Conservation (phyloP, 2,888 invertebrate species). For the Aethes cnicana region DNA sequence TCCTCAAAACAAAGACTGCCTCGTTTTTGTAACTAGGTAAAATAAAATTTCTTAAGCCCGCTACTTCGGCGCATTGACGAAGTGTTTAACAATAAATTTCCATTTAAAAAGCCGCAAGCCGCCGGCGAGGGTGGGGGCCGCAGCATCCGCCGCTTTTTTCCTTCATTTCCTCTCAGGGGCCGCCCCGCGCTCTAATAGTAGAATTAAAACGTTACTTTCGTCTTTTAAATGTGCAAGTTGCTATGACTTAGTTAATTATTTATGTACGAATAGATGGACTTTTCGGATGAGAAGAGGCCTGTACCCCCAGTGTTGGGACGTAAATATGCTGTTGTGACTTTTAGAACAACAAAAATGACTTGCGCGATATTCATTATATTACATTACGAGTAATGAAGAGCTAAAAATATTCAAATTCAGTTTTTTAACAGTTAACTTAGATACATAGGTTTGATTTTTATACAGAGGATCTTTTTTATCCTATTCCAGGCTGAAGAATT, state of each 20-base stretch:
- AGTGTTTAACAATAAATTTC: slow-evolving; percentile 82
- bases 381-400: no score
- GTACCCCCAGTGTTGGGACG: no score
- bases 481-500: no score
- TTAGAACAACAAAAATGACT: no score
- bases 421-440: no score
- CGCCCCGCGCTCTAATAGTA: slow-evolving; percentile 51
- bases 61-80: slow-evolving; percentile 68
- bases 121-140: slow-evolving; percentile 45
- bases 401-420: no score
- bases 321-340: no score
- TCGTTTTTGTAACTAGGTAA: slow-evolving; percentile 32
- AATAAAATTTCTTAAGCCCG: slow-evolving; percentile 64
- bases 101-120: slow-evolving; percentile 80
- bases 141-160: slow-evolving; percentile 79
- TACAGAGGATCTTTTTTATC: no score
- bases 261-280: no score
- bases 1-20: not conserved
- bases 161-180: slow-evolving; percentile 78
- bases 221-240: slow-evolving; percentile 39
- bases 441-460: no score
- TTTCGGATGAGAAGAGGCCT: no score
- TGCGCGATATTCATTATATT: no score
- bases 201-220: slow-evolving; percentile 73
- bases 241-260: slow-evolving; percentile 22